Conservation (phyloP, 1,140 invertebrate species). For the Drosophila aff. region DNA sequence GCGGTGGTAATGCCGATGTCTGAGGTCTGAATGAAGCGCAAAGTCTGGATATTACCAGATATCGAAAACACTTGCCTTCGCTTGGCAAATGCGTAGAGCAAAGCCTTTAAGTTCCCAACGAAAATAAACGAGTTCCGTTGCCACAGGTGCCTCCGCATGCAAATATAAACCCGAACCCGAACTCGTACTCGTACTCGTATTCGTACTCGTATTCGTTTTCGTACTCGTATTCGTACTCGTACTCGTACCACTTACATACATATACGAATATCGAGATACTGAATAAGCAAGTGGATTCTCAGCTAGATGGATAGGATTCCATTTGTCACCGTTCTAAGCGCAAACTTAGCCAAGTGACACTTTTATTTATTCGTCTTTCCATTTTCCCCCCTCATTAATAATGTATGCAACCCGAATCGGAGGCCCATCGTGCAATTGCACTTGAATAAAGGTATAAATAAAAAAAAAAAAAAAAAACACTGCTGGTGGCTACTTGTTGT, state of each 20-base stretch:
- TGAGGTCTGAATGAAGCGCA: slow-evolving; percentile 24
- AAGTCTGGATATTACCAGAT: slow-evolving; percentile 55
- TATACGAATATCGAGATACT: slow-evolving; percentile 9
- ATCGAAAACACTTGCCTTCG: slow-evolving; percentile 37
- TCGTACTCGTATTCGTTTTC: not conserved
- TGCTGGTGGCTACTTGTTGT: slow-evolving; percentile 24
- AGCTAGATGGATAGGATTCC: slow-evolving; percentile 35
- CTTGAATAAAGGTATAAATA: slow-evolving; percentile 18
- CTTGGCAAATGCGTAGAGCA: slow-evolving; percentile 41
- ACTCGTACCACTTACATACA: slow-evolving; percentile 10
- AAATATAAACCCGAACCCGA: slow-evolving; percentile 16
- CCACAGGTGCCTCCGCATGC: slow-evolving; percentile 42
- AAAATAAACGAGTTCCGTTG: slow-evolving; percentile 43
- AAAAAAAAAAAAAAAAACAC: slow-evolving; percentile 7
- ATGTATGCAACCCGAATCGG: slow-evolving; percentile 34
- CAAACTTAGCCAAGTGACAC: slow-evolving; percentile 20
- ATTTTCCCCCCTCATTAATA: slow-evolving; percentile 6
- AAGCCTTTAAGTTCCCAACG: slow-evolving; percentile 48
- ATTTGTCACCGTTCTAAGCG: slow-evolving; percentile 41
- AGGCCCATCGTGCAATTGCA: slow-evolving; percentile 24
- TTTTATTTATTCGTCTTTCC: slow-evolving; percentile 27
- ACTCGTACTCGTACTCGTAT: too few species aligned
- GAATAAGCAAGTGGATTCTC: slow-evolving; percentile 13
- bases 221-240: not conserved
- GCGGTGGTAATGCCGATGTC: slow-evolving; percentile 6